These are phyloP conservation scores for Macquaria ambigua DNA, from an alignment of 2,113 vertebrate species.

Conservation along the genomic window DNA sequence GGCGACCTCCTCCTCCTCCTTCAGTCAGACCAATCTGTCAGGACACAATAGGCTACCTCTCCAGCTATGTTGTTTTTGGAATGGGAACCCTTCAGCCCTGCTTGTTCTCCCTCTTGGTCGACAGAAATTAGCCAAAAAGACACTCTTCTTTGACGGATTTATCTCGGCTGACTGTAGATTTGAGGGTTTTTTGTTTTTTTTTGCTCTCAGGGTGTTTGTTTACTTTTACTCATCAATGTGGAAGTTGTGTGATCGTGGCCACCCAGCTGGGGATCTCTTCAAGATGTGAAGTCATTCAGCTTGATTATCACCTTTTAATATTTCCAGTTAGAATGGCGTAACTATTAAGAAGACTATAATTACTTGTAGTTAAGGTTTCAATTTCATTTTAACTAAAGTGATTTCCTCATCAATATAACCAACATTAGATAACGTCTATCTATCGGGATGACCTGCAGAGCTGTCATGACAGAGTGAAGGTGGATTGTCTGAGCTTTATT, in stretches of 20 bases:
- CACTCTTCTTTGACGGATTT: constrained; percentile 84
- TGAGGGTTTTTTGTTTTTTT: neutral
- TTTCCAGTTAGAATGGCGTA: constrained; percentile 2
- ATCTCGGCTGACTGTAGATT: constrained; percentile 80
- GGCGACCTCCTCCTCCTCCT: constrained; percentile 64
- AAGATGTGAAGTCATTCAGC: constrained; percentile 24
- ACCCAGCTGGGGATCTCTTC: constrained; percentile 50
- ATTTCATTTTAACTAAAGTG: neutral
- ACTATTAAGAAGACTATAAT: neutral
- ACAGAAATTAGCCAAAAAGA: constrained; percentile 89
- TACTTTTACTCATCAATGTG: constrained; percentile 58
- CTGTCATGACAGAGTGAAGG: neutral
- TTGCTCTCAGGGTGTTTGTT: constrained; percentile 16
- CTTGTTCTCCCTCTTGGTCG: constrained; percentile 89
- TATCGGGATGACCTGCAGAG: neutral
- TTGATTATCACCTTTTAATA: neutral
- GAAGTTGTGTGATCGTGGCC: constrained; percentile 47
- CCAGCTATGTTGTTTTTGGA: constrained; percentile 92
- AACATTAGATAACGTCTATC: neutral
- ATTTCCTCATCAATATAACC: neutral
- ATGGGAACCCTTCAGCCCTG: constrained; percentile 80
- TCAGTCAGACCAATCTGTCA: constrained; percentile 89
- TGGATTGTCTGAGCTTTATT: constrained; percentile 4
- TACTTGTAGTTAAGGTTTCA: neutral
- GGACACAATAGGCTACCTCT: constrained; percentile 86